Evolutionary conservation across 2,797 vertebrate species (phyloP), one percentile per base, ranked within the genome.

Genomic region (Rallus crepitans): DNA sequence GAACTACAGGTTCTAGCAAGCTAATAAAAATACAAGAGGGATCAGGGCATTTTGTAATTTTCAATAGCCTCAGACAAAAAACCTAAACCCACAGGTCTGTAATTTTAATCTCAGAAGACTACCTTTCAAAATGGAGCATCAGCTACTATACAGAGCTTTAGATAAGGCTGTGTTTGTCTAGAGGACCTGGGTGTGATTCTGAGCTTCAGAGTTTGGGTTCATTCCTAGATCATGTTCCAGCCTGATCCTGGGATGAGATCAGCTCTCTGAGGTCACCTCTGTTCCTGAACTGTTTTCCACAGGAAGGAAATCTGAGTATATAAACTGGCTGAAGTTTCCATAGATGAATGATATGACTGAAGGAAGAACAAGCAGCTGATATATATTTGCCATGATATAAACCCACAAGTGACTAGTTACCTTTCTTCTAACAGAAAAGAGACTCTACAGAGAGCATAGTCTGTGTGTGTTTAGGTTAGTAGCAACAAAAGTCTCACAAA

Each of bases 191-290:
- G 21, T 68, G 7, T n/a, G 24, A 13, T 73, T 81, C 72, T 9
- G 7, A 85, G 31, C 31, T 64, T 27, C 47, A 40, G 37, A 20
- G 5, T 56, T 59, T 69, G 31, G 11, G 8, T 59, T 25, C 11
- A 17, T 85, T 89, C 30, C 27, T 83, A 63, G 39, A 37, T 80
- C 79, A 64, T 40, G 84, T 80, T 28, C 56, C 61, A 94, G 28
- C 57, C 25, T 70, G 71, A 82, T 83, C 3, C 23, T 83, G 53
- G 17, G 53, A 60, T 94, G 61, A 92, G n/a, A 80, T 85, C 76
- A 91, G 35, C 60, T 85, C 83, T 95, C 83, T 95, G 84, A 94
- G 68, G 77, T 85, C 65, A 94, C 5, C 55, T 87, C n/a, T 85
- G 8, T 35, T 87, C 47, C 40, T 45, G 21, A 52, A 35, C 24